These are phyloP conservation scores for Ariopsis seemanni DNA, from an alignment of 2,113 vertebrate species.

Conservation along the genomic window DNA sequence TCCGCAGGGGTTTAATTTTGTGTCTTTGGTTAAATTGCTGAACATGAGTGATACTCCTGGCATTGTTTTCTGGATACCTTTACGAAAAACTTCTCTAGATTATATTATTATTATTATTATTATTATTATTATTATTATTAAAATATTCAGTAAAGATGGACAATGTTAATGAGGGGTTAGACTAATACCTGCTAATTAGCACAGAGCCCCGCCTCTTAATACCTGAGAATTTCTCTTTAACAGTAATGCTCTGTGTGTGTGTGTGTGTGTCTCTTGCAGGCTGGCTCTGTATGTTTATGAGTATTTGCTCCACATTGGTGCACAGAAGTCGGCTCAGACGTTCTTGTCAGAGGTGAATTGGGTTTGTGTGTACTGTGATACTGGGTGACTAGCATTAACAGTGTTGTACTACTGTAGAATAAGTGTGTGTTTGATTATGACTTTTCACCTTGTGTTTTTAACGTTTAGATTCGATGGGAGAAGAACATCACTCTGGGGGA, in stretches of 20 bases:
- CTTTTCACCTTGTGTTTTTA: not conserved
- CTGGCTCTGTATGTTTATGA: constrained; percentile 95
- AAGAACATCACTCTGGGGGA: constrained; percentile 95
- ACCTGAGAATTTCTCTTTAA: not conserved
- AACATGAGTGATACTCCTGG: not conserved
- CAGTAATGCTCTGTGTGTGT: not conserved
- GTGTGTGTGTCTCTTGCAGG: constrained; percentile 65
- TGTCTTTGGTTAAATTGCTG: not conserved
- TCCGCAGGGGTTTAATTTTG: not conserved
- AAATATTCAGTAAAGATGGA: not conserved
- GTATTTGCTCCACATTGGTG: constrained; percentile 95
- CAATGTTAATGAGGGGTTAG: not conserved
- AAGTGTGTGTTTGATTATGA: not conserved
- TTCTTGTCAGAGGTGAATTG: constrained; percentile 92
- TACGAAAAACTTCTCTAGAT: not conserved
- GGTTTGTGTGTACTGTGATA: not conserved
- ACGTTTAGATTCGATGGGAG: constrained; percentile 91
- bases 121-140: not conserved
- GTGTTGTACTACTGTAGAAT: not conserved
- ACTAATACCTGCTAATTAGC: not conserved
- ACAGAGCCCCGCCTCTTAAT: not conserved
- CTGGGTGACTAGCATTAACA: not conserved
- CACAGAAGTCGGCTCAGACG: constrained; percentile 98
- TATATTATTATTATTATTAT: not conserved
- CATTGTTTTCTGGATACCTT: not conserved